phyloP scores from a whole-genome alignment of 2,888 invertebrate species.

The Panorpa germanica region DNA sequence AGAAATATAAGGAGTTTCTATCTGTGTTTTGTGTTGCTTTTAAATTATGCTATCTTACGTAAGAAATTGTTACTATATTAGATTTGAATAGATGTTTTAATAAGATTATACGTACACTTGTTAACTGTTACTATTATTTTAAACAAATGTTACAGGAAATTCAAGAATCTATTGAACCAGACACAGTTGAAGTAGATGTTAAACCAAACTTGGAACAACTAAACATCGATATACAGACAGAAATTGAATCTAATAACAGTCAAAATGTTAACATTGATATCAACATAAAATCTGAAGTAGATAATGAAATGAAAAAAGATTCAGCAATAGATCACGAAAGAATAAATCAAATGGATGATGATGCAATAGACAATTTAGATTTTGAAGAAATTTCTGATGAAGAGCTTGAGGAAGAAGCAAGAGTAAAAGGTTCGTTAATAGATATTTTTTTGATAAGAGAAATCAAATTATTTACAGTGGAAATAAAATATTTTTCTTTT shows the following conservation, averaged over 20 bases:
- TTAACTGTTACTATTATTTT: too few relatives aligned
- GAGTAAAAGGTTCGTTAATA: slow-evolving; percentile 27
- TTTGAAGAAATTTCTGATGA: slow-evolving; percentile 85
- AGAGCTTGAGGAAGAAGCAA: slow-evolving; percentile 67
- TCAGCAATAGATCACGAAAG: slow-evolving; percentile 26
- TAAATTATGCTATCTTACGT: too few relatives aligned
- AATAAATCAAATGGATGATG: slow-evolving; percentile 37
- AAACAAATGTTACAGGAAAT: too few relatives aligned
- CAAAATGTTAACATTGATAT: slow-evolving; percentile 7
- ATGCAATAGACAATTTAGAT: slow-evolving; percentile 54
- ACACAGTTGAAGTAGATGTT: too few relatives aligned
- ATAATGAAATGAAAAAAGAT: slow-evolving; percentile 10
- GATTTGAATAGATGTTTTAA: too few relatives aligned
- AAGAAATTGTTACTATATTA: too few relatives aligned
- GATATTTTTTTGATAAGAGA: slow-evolving; percentile 4
- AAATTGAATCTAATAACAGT: neutral
- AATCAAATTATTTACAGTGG: slow-evolving; percentile 8
- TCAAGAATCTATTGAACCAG: too few relatives aligned
- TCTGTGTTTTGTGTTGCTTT: too few relatives aligned
- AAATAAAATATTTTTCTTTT: slow-evolving; percentile 11
- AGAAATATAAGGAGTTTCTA: too few relatives aligned
- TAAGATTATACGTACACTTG: too few relatives aligned
- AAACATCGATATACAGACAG: neutral
- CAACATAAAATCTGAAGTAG: slow-evolving; percentile 8
- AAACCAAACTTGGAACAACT: slow-evolving; percentile 8